Evolutionary conservation across 1,140 invertebrate genomes (phyloP), one percentile per base, ranked within the genome.

Genomic region (Parapsyche elsis): DNA sequence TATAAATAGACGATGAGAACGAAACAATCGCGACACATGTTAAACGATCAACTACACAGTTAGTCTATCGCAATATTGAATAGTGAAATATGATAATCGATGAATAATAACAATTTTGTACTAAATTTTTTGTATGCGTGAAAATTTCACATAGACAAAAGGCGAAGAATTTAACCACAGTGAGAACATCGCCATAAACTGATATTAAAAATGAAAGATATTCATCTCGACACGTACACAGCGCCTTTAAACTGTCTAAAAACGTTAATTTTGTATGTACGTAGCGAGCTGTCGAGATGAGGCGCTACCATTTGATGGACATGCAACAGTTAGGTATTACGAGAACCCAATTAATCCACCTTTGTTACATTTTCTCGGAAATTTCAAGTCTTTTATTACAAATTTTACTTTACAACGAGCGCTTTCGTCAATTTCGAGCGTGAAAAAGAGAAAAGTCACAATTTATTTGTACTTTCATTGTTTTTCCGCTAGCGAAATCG

Each of bases 291-390:
- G 21, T 61, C 23, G 21, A 26, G 24, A 67, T n/a, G 64, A 67
- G 21, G 64, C 24, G 64, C 64, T 67, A 30, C 64, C 64, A 67
- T 67, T 67, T 67, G 64, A 67, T 23, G 64, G 64, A 67, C 64
- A 67, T 67, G 64, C 64, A 67, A 67, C 64, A 67, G 64, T 67
- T 67, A 67, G 64, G 64, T 67, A 67, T 67, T 67, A 67, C 64
- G 64, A 2, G 64, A 67, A 14, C 64, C 9, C 24, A 67, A 67
- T 67, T 67, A 67, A 67, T 67, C 24, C 12, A 26, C 64, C 64
- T 23, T 67, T 67, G 64, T 67, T 53, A 12, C 49, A 10, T 12
- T 14, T 53, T 53, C 30, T 38, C 30, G 7, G 30, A 38, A 38
- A 38, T 38, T 38, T 38, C 1, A 38, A 38, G 30, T 7, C 30